phyloP scores from a whole-genome alignment of 1,140 invertebrate species.

The Eciton burchellii region DNA sequence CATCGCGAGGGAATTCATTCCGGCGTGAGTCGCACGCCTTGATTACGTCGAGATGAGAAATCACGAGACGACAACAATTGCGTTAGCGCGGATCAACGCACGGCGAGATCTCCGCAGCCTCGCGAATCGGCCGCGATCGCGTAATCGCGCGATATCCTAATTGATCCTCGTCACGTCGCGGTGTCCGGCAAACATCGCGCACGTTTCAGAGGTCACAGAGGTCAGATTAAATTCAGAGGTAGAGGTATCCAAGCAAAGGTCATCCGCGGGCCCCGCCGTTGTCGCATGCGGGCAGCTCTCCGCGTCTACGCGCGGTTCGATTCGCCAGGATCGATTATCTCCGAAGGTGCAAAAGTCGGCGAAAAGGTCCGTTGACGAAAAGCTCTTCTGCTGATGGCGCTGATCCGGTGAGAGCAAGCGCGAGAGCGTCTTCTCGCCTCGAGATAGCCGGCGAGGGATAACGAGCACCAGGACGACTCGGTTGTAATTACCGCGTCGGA shows the following conservation, averaged over 20 bases:
- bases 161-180: background rate
- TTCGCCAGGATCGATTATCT: background rate
- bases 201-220: background rate
- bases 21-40: background rate
- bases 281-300: too few species aligned
- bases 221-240: background rate
- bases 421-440: constrained; percentile 9
- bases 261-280: too few species aligned
- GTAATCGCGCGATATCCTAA: background rate
- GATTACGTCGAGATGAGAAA: constrained; percentile 37
- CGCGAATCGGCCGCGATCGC: background rate
- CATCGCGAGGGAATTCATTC: constrained; percentile 14
- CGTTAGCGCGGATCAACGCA: constrained; percentile 5
- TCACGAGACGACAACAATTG: too few species aligned
- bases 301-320: background rate
- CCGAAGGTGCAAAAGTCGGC: too few species aligned
- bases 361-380: too few species aligned
- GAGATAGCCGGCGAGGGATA: background rate
- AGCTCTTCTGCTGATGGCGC: too few species aligned
- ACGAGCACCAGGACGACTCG: constrained; percentile 27
- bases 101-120: background rate
- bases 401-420: background rate
- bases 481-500: constrained; percentile 39
- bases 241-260: background rate
- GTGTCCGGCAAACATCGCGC: too few species aligned